Base-by-base conservation (phyloP, 2,888 invertebrate species). In the Clepsis dumicolana region DNA sequence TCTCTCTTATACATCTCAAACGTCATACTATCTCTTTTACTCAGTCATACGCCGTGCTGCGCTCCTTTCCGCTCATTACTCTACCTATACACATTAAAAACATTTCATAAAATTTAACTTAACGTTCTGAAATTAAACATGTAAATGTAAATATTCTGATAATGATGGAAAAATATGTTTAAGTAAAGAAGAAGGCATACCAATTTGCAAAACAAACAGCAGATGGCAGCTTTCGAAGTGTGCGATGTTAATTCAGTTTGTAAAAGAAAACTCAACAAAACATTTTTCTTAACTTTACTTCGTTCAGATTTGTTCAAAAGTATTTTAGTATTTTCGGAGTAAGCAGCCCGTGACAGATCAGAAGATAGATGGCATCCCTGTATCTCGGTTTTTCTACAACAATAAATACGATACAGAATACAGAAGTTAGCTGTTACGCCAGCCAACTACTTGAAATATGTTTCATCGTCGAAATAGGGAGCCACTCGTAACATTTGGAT, bases 311-410 rank as follows among this genome's bases (percentile, higher is more conserved):
- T 57, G 35, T 67, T 53, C 50, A 7, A 35, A 50, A 63, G 56
- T 50, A 62, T 50, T 50, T 21, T 48, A 50, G 41, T 63, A 67
- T 38, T 63, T 67, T 63, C 59, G 32, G 52, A 44, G 35, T 59
- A 50, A 67, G 62, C 62, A 57, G 44, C 68, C 63, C 59, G 64
- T 65, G 65, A 69, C 61, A 65, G 69, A 65, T 63, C 27, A 21
- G 48, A 69, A 65, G 65, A 69, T 65, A 69, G 35, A 69, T 69
- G 41, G 48, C 61, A 64, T 59, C 53, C 53, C 29, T 57, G 32
- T 68, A 52, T 59, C 63, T 67, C 35, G 41, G 54, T 65, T 53
- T 57, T 50, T 48, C 62, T 57, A 16, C 60, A 52, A 67, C 62
- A 50, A 63, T 67, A 67, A 67, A 67, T 63, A 56, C 66, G 62